Evolutionary conservation across 2,797 vertebrate genomes (phyloP).

Genomic region (Ciconia nigra): DNA sequence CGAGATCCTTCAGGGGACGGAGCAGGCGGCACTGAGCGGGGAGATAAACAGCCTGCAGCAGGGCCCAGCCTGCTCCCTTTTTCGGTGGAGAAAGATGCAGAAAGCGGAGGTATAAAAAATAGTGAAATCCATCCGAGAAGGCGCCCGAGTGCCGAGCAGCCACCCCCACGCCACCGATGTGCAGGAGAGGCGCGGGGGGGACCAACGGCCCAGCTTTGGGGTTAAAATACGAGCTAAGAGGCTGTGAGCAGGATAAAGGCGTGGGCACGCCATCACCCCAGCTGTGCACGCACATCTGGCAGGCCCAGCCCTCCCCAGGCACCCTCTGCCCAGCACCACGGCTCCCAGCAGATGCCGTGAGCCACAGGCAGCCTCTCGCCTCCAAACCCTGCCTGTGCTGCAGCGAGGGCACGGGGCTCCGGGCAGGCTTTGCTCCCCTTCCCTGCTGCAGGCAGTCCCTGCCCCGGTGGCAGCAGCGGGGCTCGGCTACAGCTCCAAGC

Average conservation of each 20-base stretch:
- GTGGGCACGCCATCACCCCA: background rate
- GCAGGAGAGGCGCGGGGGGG: background rate
- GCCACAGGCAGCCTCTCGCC: background rate
- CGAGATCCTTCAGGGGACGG: background rate
- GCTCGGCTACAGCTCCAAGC: background rate
- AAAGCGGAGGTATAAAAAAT: background rate
- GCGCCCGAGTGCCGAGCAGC: background rate
- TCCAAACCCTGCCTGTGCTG: background rate
- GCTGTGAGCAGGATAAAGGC: background rate
- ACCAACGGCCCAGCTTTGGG: background rate
- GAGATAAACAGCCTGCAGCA: background rate
- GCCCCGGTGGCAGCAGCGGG: background rate
- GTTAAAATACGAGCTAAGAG: background rate
- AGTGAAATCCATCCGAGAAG: background rate
- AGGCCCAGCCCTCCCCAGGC: background rate
- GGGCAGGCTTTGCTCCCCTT: background rate
- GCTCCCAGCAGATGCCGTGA: background rate
- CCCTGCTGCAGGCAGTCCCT: background rate
- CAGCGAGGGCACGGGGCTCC: background rate
- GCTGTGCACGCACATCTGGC: slow-evolving; percentile 18
- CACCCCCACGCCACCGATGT: background rate
- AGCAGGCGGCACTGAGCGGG: fast-evolving
- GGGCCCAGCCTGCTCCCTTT: background rate
- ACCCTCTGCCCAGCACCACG: background rate
- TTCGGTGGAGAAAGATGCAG: background rate